Evolutionary conservation across 2,888 invertebrate genomes (phyloP).

Genomic region (Polia nebulosa): DNA sequence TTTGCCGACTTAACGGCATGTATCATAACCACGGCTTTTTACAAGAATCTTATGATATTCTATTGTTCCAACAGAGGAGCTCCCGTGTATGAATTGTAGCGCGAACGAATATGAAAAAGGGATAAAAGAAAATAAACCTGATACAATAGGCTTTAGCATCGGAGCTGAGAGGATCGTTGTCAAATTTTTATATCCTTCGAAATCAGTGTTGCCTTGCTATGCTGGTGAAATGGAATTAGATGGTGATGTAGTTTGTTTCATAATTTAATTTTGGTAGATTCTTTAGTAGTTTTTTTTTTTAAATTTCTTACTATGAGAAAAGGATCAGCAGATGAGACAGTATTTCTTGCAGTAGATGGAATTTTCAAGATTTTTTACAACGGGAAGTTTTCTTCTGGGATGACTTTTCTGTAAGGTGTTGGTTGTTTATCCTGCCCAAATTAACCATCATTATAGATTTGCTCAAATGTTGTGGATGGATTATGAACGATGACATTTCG

Average conservation of each 20-base stretch:
- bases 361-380: too few species aligned
- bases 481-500: too few species aligned
- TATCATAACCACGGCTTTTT: conserved; percentile 41
- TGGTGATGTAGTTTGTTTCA: neutral
- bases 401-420: too few species aligned
- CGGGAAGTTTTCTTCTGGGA: too few species aligned
- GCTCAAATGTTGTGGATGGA: too few species aligned
- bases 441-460: too few species aligned
- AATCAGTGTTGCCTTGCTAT: conserved; percentile 64
- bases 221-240: neutral
- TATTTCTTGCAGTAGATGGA: too few species aligned
- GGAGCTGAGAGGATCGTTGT: conserved; percentile 83
- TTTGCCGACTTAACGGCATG: conserved; percentile 27
- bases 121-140: conserved; percentile 75
- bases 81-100: conserved; percentile 80
- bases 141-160: conserved; percentile 85
- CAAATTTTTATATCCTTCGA: conserved; percentile 82
- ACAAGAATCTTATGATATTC: conserved; percentile 41
- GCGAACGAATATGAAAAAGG: conserved; percentile 79
- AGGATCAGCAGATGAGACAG: too few species aligned
- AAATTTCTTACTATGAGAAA: neutral
- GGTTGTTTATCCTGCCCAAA: too few species aligned
- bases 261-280: neutral
- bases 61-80: conserved; percentile 68
- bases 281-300: neutral